phyloP scores from a whole-genome alignment of 2,888 invertebrate species.

The Pseudococcus longispinus region DNA sequence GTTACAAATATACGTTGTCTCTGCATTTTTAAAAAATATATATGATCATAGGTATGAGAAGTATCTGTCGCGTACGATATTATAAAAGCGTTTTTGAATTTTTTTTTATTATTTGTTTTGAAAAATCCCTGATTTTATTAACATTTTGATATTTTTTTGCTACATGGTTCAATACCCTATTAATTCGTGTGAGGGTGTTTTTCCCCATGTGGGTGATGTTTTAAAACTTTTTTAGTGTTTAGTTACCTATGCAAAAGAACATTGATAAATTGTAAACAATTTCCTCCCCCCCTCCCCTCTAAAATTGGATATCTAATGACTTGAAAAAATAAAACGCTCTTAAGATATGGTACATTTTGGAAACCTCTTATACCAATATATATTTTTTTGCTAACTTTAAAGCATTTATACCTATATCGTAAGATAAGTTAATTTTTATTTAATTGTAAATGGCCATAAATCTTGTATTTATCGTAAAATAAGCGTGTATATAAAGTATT shows the following conservation, averaged over 20 bases:
- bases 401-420: constrained; percentile 40
- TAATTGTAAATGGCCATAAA: constrained; percentile 46
- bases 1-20: constrained; percentile 33
- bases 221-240: not conserved
- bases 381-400: not conserved
- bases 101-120: not conserved
- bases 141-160: not conserved
- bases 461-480: constrained; percentile 29
- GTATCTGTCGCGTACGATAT: not conserved
- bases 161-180: too few relatives aligned
- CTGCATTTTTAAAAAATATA: constrained; percentile 35
- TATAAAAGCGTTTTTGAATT: not conserved
- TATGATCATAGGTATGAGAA: not conserved
- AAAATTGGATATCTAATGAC: not conserved
- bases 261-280: not conserved
- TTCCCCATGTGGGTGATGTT: too few relatives aligned
- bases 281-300: not conserved
- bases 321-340: not conserved
- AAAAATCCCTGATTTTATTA: not conserved
- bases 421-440: not conserved
- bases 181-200: too few relatives aligned
- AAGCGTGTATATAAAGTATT: not conserved
- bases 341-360: constrained; percentile 2
- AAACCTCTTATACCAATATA: constrained; percentile 12
- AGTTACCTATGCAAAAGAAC: not conserved